Base-by-base conservation (phyloP, 2,888 invertebrate genomes). In the Nomada lathburiana region DNA sequence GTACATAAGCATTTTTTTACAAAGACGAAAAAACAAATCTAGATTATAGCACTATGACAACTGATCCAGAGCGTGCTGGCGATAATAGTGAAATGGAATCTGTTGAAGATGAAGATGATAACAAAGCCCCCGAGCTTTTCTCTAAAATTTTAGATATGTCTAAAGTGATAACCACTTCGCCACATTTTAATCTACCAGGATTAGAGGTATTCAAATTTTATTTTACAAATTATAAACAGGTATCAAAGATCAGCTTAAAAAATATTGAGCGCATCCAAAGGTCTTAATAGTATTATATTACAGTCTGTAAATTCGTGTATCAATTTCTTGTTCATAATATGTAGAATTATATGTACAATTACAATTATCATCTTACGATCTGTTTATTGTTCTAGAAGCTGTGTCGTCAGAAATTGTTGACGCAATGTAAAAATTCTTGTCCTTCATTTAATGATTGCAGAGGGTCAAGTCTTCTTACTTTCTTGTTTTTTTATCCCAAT, bases 21-120 rank as follows among this genome's bases (percentile, higher is more conserved):
- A 57, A 72, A 80, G 52, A 36, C 11, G 7, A 73, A 59, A 69
- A 47, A 68, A 80, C 44, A 60, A 75, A 83, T 88, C 82, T 88
- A 78, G 76, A 84, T 88, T 88, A 23, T 89, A 88, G 88, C 86
- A 88, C 80, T 75, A 96, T 96, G 96, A 95, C 96, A 94, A 95
- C 96, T 89, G 96, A 96, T 90, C 94, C 94, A 89, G 96, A 96
- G 92, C 96, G 95, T 88, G 95, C 95, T 90, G 95, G 95, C 83
- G 96, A 96, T 92, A 95, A 95, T 91, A 95, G 95, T 81, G 96
- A 96, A 79, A 94, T 96, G 90, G 96, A 96, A 92, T 96, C 96
- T 60, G 95, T 95, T 53, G 96, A 96, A 82, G 96, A 96, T 75
- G 95, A 95, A 87, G 96, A 95, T 90, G 95, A 95, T 65, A 95